These are phyloP conservation scores for Sebastolobus altivelis DNA, from an alignment of 2,797 vertebrate genomes.

Conservation along the genomic window DNA sequence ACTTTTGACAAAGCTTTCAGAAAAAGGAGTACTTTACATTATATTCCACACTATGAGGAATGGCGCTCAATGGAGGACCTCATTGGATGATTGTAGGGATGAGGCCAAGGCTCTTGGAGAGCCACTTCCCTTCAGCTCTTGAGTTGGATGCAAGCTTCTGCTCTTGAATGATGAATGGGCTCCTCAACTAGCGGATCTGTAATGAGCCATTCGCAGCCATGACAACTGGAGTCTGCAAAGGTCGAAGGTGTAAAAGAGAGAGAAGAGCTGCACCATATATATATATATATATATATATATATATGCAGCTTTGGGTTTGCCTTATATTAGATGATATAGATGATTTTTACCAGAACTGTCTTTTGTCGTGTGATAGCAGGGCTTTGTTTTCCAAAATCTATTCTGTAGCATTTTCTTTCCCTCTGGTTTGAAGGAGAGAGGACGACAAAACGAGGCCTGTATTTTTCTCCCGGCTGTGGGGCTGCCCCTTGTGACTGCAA, in stretches of 20 bases:
- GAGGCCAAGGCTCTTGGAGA: constrained; percentile 73
- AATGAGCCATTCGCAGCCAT: constrained; percentile 76
- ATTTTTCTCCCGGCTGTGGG: constrained; percentile 63
- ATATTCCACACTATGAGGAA: constrained; percentile 56
- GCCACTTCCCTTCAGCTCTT: constrained; percentile 75
- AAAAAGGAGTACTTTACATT: constrained; percentile 69
- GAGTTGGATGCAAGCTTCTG: constrained; percentile 71
- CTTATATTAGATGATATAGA: background rate
- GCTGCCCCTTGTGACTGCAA: constrained; percentile 76
- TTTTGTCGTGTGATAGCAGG: background rate
- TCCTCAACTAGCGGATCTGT: constrained; percentile 64
- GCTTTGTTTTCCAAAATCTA: constrained; percentile 34
- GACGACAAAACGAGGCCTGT: constrained; percentile 67
- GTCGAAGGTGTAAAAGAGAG: constrained; percentile 55
- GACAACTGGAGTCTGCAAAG: constrained; percentile 69
- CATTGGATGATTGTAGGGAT: constrained; percentile 80
- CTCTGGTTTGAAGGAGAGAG: constrained; percentile 40
- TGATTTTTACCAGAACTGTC: background rate
- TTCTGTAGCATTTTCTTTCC: constrained; percentile 24
- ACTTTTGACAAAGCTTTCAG: constrained; percentile 65
- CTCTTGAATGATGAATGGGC: constrained; percentile 76
- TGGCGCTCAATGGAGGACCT: constrained; percentile 66
- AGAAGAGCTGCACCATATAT: constrained; percentile 5
- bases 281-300: constrained; percentile 2
- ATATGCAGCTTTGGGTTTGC: background rate